Conservation (phyloP, 2,113 vertebrate species). For the Colius striatus region DNA sequence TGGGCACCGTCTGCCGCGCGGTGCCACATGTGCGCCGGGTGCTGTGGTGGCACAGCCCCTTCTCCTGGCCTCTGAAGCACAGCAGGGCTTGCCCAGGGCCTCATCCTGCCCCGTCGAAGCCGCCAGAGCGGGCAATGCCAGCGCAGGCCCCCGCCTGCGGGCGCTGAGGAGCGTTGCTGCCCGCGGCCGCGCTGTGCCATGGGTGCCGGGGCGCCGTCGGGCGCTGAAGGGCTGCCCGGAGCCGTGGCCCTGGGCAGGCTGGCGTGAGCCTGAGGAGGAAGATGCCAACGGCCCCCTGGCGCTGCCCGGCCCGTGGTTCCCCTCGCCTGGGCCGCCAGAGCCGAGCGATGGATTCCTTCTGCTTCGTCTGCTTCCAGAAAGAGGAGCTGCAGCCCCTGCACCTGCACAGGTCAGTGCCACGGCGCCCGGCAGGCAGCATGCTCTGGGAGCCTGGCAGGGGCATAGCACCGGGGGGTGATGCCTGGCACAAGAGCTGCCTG, state of each 20-base stretch:
- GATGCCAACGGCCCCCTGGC: background rate
- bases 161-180: background rate
- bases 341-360: slow-evolving; percentile 74
- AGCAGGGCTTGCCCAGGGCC: background rate
- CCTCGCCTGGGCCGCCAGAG: background rate
- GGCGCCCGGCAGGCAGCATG: fast-evolving
- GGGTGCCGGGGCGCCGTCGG: too few relatives aligned
- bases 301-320: slow-evolving; percentile 20
- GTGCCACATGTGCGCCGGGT: background rate
- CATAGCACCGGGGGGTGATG: fast-evolving
- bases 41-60: background rate
- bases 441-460: fast-evolving
- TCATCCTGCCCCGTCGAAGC: background rate
- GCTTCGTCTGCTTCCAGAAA: slow-evolving; percentile 78
- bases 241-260: background rate
- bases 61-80: background rate
- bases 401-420: slow-evolving; percentile 72
- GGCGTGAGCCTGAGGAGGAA: background rate
- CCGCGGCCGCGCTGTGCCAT: background rate
- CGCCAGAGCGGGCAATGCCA: background rate
- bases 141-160: background rate
- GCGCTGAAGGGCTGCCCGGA: background rate
- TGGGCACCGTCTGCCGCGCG: fast-evolving
- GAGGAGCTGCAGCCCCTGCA: slow-evolving; percentile 78
- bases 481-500: background rate